Evolutionary conservation across 1,140 invertebrate species (phyloP), one percentile per base, ranked within the genome.

Genomic region (Tetramorium alpestre): DNA sequence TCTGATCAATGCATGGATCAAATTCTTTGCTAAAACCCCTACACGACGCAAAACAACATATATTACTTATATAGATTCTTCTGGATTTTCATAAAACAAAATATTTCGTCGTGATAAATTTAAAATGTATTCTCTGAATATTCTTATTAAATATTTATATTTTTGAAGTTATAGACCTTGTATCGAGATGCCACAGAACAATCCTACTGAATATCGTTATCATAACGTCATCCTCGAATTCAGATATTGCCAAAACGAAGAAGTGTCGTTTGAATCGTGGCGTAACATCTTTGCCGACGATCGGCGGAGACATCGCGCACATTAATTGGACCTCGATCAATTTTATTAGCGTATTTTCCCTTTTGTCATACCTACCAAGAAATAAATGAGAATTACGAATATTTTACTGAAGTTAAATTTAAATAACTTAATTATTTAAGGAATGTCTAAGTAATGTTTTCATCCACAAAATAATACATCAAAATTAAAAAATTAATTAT

Each of bases 11-110:
- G 90, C 98, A 98, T 0, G 98, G 97, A 96, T 99, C 98, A 95
- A 99, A 99, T 85, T 99, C 98, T 95, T 99, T 99, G 60, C 98
- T 98, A 95, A 99, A 99, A 58, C 98, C 98, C 94, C 98, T 97
- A 92, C 22, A 93, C 94, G 25, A 18, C 3, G 85, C 16, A 64
- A 22, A 64, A 2, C 75, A 77, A 88, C 22, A 85, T 87, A 33
- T 22, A 22, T 22, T 22, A 22, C 22, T 22, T 22, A 22, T 22
- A 22, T 22, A 22, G 22, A 22, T 22, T 22, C 0, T 28, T 28
- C 25, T 60, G 47, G 13, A 78, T 76, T 1, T 11, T 25, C 16
- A 49, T 11, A 18, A 38, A 60, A 38, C 28, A 64, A 65, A 13
- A 65, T 1, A 22, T 4, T 58, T 25, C 28, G 33, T 86, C 22